Conservation (phyloP, 2,113 vertebrate species). For the Pyrgilauda ruficollis region DNA sequence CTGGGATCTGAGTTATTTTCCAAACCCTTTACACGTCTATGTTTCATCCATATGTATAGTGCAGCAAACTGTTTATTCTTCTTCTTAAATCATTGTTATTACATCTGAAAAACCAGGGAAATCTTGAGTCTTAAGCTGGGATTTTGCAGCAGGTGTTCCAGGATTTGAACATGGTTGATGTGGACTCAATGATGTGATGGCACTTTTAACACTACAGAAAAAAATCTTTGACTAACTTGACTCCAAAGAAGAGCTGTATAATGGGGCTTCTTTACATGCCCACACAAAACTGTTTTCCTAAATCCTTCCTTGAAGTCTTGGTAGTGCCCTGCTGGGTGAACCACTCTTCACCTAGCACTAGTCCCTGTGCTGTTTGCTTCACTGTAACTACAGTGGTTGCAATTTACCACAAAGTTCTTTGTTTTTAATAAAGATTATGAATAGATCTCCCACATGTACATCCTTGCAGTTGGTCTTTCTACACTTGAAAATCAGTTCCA, state of each 20-base stretch:
- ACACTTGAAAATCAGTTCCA: not conserved
- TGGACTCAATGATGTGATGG: not conserved
- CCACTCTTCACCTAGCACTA: not conserved
- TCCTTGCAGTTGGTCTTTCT: not conserved
- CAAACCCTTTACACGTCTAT: not conserved
- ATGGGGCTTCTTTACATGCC: not conserved
- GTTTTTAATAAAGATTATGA: not conserved
- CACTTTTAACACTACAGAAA: not conserved
- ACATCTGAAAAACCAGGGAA: not conserved
- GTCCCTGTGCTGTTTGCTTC: not conserved
- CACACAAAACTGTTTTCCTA: not conserved
- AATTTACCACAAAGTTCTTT: not conserved
- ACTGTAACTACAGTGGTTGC: rapidly evolving
- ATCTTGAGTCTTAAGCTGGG: not conserved
- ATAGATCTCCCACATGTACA: not conserved
- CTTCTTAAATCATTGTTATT: not conserved
- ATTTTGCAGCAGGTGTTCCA: not conserved
- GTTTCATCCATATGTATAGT: not conserved
- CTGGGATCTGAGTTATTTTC: not conserved
- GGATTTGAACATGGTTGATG: not conserved
- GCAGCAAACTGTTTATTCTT: not conserved
- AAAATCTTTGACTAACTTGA: not conserved
- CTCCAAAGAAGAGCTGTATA: not conserved
- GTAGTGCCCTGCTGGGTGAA: not conserved
- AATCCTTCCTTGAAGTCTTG: not conserved